Conservation (phyloP, 2,797 vertebrate genomes). For the Poliocrania exsul region DNA sequence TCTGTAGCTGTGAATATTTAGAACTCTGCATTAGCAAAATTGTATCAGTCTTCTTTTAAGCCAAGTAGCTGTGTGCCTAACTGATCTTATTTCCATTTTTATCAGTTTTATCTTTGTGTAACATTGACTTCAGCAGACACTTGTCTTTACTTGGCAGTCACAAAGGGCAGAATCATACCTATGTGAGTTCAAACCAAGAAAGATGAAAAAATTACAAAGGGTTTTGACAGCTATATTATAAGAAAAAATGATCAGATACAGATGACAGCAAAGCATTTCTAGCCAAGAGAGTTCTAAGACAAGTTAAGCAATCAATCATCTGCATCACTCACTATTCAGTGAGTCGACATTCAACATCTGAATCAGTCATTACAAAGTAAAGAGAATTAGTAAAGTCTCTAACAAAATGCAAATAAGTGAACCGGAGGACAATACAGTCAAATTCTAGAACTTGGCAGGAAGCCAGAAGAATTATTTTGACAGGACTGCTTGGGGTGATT, state of each 20-base stretch:
- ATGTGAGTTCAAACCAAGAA: conserved; percentile 5
- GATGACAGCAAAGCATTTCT: conserved; percentile 45
- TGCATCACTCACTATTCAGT: conserved; percentile 38
- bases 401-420: conserved; percentile 69
- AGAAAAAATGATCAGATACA: conserved; percentile 57
- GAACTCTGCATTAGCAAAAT: background rate
- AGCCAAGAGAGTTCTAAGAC: conserved; percentile 27
- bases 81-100: conserved; percentile 2
- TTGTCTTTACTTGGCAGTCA: background rate
- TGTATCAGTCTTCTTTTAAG: background rate
- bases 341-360: conserved; percentile 55
- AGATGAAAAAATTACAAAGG: conserved; percentile 42
- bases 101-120: background rate
- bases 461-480: conserved; percentile 64
- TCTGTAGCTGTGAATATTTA: background rate
- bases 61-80: background rate
- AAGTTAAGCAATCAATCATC: conserved; percentile 50
- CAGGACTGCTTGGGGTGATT: conserved; percentile 30
- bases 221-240: conserved; percentile 61
- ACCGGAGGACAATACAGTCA: conserved; percentile 61
- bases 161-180: conserved; percentile 24
- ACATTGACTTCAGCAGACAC: background rate
- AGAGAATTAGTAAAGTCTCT: conserved; percentile 72
- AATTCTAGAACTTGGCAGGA: conserved; percentile 57
- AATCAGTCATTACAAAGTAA: conserved; percentile 71